Conservation (phyloP, 2,888 invertebrate species). For the Notocelia uddmanniana region DNA sequence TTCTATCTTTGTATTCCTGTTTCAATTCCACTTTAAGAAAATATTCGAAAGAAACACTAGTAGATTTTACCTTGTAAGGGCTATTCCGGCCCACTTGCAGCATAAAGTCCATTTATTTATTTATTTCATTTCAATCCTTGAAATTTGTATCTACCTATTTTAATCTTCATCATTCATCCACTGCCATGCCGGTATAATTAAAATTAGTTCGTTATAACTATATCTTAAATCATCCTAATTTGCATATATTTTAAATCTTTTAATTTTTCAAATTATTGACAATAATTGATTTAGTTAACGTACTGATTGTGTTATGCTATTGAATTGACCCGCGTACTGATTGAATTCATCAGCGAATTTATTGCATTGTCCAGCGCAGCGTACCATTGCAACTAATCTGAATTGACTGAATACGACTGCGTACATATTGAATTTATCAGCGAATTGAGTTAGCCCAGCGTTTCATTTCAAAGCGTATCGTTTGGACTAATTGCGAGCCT, state of each 20-base stretch:
- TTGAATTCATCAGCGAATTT: not conserved
- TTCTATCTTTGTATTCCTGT: not conserved
- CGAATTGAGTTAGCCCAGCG: not conserved
- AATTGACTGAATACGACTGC: constrained; percentile 95
- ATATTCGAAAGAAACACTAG: too few species aligned
- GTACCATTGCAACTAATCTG: constrained; percentile 24
- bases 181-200: too few species aligned
- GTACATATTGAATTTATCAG: not conserved
- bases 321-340: not conserved
- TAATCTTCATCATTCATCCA: too few species aligned
- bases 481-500: not conserved
- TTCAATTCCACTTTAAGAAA: constrained; percentile 10
- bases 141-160: too few species aligned
- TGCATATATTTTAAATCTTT: not conserved
- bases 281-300: not conserved
- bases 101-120: too few species aligned
- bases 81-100: too few species aligned
- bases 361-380: not conserved
- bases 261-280: not conserved
- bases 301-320: not conserved
- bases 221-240: not conserved
- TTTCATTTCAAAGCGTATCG: not conserved
- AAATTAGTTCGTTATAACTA: too few species aligned
- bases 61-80: too few species aligned
- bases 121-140: too few species aligned